Evolutionary conservation across 2,113 vertebrate genomes (phyloP), one percentile per base, ranked within the genome.

Genomic region (Sander lucioperca): DNA sequence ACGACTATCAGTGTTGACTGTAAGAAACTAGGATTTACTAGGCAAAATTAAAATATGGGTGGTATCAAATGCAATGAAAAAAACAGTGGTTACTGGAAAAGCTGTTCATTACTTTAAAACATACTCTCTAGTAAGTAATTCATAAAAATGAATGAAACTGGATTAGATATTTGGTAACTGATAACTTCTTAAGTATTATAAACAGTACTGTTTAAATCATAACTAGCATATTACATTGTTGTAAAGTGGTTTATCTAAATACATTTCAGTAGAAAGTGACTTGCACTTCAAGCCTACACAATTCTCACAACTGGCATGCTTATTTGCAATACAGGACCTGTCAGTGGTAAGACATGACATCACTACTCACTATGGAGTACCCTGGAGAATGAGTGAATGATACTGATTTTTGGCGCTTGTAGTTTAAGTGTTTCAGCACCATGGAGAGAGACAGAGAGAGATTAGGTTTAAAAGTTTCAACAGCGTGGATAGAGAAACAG

Each of bases 341-440:
- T 67, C 43, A 51, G 21, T n/a, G 45, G 30, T 69, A 82, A 63
- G 4, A 48, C 25, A 54, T 65, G 33, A 10, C 33, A 75, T 57
- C 67, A 25, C 30, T 30, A 54, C 65, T 84, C 47, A 50, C 58
- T 63, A 50, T 25, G 21, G 21, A 66, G 57, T 14, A 63, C n/a
- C 50, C 61, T 47, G 36, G 33, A 43, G 61, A 50, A 56, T 59
- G 39, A 71, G 18, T 59, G 61, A 59, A 58, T 73, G n/a, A 23
- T 67, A 69, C 80, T 66, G 69, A 57, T 79, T 80, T 74, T 5
- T 10, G 1, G 61, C 47, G 78, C 25, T 66, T 68, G 51, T 58
- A 25, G 43, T 23, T 63, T 64, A 45, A 71, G 43, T 79, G 53
- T 83, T 87, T 87, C 77, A 86, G 83, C 72, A 82, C 72, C 87